Evolutionary conservation across 2,888 invertebrate species (phyloP).

Genomic region (Apodemia zela): DNA sequence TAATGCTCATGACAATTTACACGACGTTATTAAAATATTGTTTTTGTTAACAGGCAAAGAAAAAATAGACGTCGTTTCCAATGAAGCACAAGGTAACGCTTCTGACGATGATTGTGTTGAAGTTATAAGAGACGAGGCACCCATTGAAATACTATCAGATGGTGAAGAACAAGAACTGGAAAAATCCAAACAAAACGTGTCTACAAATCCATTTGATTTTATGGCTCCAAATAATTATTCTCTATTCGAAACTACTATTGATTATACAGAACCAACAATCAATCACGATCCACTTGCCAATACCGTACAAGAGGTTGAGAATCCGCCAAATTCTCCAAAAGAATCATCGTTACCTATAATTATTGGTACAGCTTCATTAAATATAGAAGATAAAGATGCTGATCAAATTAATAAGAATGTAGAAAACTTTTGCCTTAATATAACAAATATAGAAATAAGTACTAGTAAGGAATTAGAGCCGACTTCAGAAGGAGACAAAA

Average conservation of each 20-base stretch:
- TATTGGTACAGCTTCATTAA: constrained; percentile 19
- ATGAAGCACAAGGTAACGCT: constrained; percentile 36
- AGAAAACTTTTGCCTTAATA: constrained; percentile 18
- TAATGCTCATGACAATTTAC: too few species aligned
- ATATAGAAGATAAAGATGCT: constrained; percentile 16
- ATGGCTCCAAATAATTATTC: constrained; percentile 10
- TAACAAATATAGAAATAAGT: constrained; percentile 12
- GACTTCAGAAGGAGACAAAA: not conserved
- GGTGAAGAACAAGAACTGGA: constrained; percentile 59
- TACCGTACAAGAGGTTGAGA: not conserved
- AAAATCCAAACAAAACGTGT: constrained; percentile 35
- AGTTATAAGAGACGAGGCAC: constrained; percentile 68
- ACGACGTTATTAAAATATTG: not conserved
- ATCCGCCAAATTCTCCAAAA: constrained; percentile 11
- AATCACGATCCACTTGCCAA: constrained; percentile 8
- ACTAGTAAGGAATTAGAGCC: not conserved
- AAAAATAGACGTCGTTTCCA: constrained; percentile 10
- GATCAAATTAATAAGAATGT: constrained; percentile 17
- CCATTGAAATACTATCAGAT: constrained; percentile 69
- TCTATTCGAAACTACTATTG: constrained; percentile 1
- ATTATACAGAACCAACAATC: constrained; percentile 4
- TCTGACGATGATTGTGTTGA: constrained; percentile 74
- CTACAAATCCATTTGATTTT: constrained; percentile 16
- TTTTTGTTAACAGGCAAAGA: constrained; percentile 22
- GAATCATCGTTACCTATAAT: constrained; percentile 19